A percentile compares a stretch with the other conserved stretches of the same genome.
Conservation (phyloP, 2,888 invertebrate genomes). For the Holacanthella duospinosa region DNA sequence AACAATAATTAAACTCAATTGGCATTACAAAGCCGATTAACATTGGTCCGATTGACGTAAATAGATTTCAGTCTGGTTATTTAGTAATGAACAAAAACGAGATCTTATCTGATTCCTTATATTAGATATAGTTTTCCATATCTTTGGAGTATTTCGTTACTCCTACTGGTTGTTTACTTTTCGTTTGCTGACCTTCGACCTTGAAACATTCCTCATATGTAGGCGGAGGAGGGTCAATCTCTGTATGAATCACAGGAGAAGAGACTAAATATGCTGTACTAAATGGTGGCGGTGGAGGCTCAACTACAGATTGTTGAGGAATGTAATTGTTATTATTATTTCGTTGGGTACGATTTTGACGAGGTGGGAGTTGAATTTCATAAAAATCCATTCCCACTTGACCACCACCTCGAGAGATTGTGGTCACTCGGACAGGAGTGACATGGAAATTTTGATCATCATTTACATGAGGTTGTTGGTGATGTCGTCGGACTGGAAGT, state of each 20-base stretch:
- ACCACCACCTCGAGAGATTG: conserved; percentile 8
- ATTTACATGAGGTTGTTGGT: background rate
- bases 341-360: background rate
- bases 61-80: too few relatives aligned
- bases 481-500: background rate
- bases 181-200: too few relatives aligned
- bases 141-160: background rate
- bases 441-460: background rate
- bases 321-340: background rate
- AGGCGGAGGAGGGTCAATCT: conserved; percentile 1
- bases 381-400: conserved; percentile 7
- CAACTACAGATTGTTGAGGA: background rate
- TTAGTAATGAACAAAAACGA: too few relatives aligned
- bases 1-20: too few relatives aligned
- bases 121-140: background rate
- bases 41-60: too few relatives aligned
- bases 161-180: background rate
- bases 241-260: background rate
- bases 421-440: conserved; percentile 5
- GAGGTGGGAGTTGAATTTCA: conserved; percentile 3
- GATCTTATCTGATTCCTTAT: background rate
- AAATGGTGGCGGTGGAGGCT: conserved; percentile 5
- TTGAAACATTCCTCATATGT: conserved; percentile 6
- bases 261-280: conserved; percentile 9
- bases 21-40: too few relatives aligned